Base-by-base conservation (phyloP, 2,888 invertebrate species). In the Andricus quercusramuli region DNA sequence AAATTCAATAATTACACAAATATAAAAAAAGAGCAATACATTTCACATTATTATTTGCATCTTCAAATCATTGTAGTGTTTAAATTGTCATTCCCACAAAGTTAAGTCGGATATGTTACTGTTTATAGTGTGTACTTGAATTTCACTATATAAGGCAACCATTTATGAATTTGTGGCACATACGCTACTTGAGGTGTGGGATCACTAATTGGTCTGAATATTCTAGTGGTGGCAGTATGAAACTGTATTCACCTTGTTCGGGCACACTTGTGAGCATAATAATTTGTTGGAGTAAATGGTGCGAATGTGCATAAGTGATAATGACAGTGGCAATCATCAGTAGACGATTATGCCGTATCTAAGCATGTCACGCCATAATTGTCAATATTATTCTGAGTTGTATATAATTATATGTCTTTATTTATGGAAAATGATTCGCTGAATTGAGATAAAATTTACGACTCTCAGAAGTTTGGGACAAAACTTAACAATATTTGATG, bases 251-350 rank as follows among this genome's bases (percentile, higher is more conserved):
- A 17, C 67, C 44, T 41, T 68, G 67, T 25, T 44, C 15, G 25
- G 25, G 67, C 22, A 68, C 22, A 44, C 44, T 25, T 44, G 44
- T 68, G 67, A 68, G 41, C 15, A 68, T 44, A 68, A 44, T 68
- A 68, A 68, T n/a, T 68, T 67, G 67, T 67, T 68, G 22, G 25
- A 68, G 67, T 68, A 25, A 25, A 44, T 44, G 44, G 67, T 68
- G 44, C 8, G 44, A 41, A 37, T 68, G 22, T 44, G 9, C 51
- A n/a, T 56, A 44, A 68, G 22, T 68, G 67, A 44, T 68, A 68
- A 68, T 68, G 67, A 25, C 67, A 68, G 67, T 41, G 41, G 44
- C 41, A 68, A 68, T 44, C 44, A 68, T 68, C 41, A 67, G 41
- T 25, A 25, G 32, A 41, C 37, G 13, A 44, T 67, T 67, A 67